These are phyloP conservation scores for Phrynocephalus forsythii DNA, from an alignment of 2,797 vertebrate species.

Conservation along the genomic window DNA sequence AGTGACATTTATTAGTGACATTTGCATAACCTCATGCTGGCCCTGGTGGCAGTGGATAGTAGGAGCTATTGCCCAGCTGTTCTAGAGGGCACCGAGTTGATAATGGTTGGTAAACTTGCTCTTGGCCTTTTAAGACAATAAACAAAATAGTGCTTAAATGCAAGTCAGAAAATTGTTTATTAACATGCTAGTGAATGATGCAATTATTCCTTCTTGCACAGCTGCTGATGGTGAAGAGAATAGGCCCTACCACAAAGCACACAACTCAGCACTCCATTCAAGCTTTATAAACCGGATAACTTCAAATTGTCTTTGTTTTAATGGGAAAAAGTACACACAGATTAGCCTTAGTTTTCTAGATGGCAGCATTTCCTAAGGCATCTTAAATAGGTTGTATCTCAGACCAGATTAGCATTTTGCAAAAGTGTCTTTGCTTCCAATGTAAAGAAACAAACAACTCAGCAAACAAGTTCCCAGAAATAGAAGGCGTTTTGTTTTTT, in stretches of 20 bases:
- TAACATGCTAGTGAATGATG: background rate
- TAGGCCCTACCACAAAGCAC: background rate
- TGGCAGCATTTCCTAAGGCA: background rate
- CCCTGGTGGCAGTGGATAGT: background rate
- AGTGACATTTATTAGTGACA: no score
- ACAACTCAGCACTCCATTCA: background rate
- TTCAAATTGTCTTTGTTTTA: fast-evolving
- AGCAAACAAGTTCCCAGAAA: constrained; percentile 24
- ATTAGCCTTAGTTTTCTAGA: background rate
- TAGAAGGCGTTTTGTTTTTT: background rate
- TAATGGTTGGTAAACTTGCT: background rate
- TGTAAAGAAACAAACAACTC: constrained; percentile 33
- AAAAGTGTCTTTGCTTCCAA: constrained; percentile 36
- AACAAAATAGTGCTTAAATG: background rate
- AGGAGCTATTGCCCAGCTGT: background rate
- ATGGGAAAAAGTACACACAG: background rate
- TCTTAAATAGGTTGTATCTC: background rate
- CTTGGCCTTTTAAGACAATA: background rate
- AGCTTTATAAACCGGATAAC: background rate
- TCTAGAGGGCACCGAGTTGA: background rate
- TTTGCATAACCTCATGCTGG: no score
- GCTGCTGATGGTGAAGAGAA: no score
- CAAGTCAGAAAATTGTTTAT: background rate
- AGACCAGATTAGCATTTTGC: background rate
- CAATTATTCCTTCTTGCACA: background rate